Base-by-base conservation (phyloP, 2,888 invertebrate species). In the Mylabris sibirica region DNA sequence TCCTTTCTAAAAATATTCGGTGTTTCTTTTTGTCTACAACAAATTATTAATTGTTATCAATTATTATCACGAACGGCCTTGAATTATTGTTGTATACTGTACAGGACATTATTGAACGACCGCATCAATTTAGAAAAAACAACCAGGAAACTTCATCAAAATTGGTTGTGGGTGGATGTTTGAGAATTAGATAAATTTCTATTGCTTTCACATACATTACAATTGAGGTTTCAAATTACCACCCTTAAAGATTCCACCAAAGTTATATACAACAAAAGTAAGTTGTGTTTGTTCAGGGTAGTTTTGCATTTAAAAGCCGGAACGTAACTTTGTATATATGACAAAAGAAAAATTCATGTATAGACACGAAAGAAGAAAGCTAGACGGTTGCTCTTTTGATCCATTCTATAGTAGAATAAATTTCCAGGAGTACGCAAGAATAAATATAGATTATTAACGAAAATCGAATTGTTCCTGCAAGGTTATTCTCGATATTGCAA, bases 1-100 rank as follows among this genome's bases (percentile, higher is more conserved):
- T 53, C 53, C 53, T 53, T 53, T 53, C 44, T 44, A 44, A 44
- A 11, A 44, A 44, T 8, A 44, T 44, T 44, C 44, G 44, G n/a
- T 44, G 17, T 53, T 22, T 49, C 49, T 22, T 11, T 53, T 17
- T 49, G 9, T 49, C 12, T 11, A 20, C 20, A 44, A 44, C 49
- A 53, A 53, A 49, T 49, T 41, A 14, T 41, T 41, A 44, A 44
- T 44, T 44, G n/a, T 44, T 17, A 44, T n/a, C 44, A 44, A 44
- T 44, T 17, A 44, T 44, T 17, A 44, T 11, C n/a, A 38, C 11
- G 14, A 38, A 0, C 14, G 38, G 3, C 38, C 38, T n/a, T 44
- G 44, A 44, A n/a, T 17, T 14, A 11, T 53, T 53, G 17, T 4
- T n/a, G 17, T n/a, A 22, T 1, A 53, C 6, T 17, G 5, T 11